Evolutionary conservation across 1,140 invertebrate species (phyloP), one percentile per base, ranked within the genome.

Genomic region (Pseudachorutes palmiensis): DNA sequence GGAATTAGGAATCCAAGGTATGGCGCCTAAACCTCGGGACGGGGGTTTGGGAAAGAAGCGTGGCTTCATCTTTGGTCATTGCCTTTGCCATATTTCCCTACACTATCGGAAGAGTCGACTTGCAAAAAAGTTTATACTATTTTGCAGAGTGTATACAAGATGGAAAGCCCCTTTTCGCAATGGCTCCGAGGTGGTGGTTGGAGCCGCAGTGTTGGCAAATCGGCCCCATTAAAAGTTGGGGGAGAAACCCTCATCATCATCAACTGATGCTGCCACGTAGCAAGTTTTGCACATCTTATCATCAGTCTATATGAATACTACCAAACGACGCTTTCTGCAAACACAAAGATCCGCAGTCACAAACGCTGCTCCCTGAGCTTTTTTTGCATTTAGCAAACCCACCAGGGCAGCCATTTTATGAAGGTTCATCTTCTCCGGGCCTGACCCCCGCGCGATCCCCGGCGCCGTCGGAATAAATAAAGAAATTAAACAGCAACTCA

Each of bases 51-150:
- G 24, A 55, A 55, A 5, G 5, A 41, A 41, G 36, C 36, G 36
- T 41, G 36, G 36, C 19, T 41, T 41, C 36, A 41, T 41, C 5
- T 31, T 61, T 61, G 26, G 26, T 61, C 59, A 61, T 61, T 61
- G 58, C 2, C 58, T 60, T 31, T 29, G 19, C 24, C 28, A n/a
- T n/a, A n/a, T n/a, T n/a, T n/a, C n/a, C n/a, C n/a, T n/a, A n/a
- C n/a, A n/a, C n/a, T n/a, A n/a, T 16, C n/a, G 26, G 36, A 41
- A 41, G 36, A 41, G 36, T 41, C 36, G 36, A 41, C 36, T 19
- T 41, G 36, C 36, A 41, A 41, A 41, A 41, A 41, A 41, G 19
- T n/a, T n/a, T n/a, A n/a, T n/a, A n/a, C n/a, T n/a, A n/a, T n/a
- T n/a, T n/a, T 45, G 36, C 36, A 45, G 19, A 45, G 36, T 45